These are phyloP conservation scores for Ramphastos sulfuratus DNA, from an alignment of 2,113 vertebrate genomes.

Conservation along the genomic window DNA sequence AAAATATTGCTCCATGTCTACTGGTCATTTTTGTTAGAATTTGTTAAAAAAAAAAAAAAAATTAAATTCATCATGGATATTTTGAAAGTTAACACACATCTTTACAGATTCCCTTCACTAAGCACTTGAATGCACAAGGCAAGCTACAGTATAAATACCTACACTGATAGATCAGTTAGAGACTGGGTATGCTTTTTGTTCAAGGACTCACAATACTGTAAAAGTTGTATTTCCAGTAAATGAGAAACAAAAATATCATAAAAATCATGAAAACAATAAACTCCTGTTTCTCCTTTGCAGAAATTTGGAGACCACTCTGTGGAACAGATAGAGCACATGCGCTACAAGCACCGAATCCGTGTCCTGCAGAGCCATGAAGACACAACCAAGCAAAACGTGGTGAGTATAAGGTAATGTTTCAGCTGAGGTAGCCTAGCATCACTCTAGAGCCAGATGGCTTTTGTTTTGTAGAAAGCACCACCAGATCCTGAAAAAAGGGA, in stretches of 20 bases:
- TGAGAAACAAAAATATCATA: not conserved
- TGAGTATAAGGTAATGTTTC: slow-evolving; percentile 64
- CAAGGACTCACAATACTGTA: not conserved
- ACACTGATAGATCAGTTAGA: not conserved
- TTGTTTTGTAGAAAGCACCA: not conserved
- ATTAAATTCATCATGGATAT: not conserved
- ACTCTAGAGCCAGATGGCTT: not conserved
- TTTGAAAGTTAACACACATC: not conserved
- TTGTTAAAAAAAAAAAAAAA: not conserved
- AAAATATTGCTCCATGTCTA: not conserved
- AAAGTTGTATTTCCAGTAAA: not conserved
- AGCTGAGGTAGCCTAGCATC: not conserved
- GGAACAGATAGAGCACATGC: slow-evolving; percentile 88
- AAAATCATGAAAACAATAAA: not conserved
- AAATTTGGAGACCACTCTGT: slow-evolving; percentile 91
- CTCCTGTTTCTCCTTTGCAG: slow-evolving; percentile 59
- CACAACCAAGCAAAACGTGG: slow-evolving; percentile 92
- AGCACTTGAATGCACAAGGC: not conserved
- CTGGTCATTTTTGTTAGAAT: not conserved
- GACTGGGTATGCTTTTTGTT: not conserved
- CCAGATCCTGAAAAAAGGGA: not conserved
- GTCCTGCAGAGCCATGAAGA: slow-evolving; percentile 94
- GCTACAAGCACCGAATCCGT: slow-evolving; percentile 88
- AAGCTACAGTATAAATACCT: not conserved
- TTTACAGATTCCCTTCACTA: not conserved